A percentile compares a stretch with the other conserved stretches of the same genome.
Evolutionary conservation across 2,888 invertebrate genomes (phyloP).

Genomic region (Drosophila robusta): DNA sequence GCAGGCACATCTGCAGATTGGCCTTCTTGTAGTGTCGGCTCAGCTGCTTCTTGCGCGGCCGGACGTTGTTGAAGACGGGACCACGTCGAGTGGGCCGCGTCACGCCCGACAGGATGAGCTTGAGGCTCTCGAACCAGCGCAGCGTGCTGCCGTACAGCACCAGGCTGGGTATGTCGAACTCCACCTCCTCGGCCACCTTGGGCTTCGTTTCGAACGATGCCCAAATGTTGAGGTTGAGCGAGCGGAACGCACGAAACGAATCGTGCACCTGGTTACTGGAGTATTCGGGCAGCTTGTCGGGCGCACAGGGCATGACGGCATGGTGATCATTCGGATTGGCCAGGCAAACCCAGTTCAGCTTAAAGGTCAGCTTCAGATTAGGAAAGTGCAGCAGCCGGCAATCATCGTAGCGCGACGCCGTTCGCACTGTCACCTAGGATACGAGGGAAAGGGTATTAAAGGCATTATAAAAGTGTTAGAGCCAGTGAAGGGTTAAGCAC

Average conservation of each 20-base stretch:
- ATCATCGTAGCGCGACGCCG: slow-evolving; percentile 99
- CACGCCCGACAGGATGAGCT: slow-evolving; percentile 95
- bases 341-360: slow-evolving; percentile 95
- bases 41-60: slow-evolving; percentile 94
- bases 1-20: slow-evolving; percentile 93
- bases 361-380: slow-evolving; percentile 92
- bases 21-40: slow-evolving; percentile 96
- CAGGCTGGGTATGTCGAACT: slow-evolving; percentile 89
- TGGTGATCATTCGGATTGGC: slow-evolving; percentile 99
- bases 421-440: slow-evolving; percentile 90
- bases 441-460: not conserved
- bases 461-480: no score
- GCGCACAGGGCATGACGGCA: slow-evolving; percentile 97
- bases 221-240: slow-evolving; percentile 92
- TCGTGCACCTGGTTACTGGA: slow-evolving; percentile 98
- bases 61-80: slow-evolving; percentile 92
- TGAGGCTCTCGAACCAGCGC: slow-evolving; percentile 97
- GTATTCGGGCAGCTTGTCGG: slow-evolving; percentile 97
- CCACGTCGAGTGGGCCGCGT: slow-evolving; percentile 98
- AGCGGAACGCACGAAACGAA: slow-evolving; percentile 97
- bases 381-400: slow-evolving; percentile 97
- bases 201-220: slow-evolving; percentile 92
- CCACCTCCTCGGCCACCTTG: slow-evolving; percentile 86
- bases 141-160: slow-evolving; percentile 96
- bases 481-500: not conserved